Conservation (phyloP, 2,888 invertebrate genomes). For the Mythimna ferrago region DNA sequence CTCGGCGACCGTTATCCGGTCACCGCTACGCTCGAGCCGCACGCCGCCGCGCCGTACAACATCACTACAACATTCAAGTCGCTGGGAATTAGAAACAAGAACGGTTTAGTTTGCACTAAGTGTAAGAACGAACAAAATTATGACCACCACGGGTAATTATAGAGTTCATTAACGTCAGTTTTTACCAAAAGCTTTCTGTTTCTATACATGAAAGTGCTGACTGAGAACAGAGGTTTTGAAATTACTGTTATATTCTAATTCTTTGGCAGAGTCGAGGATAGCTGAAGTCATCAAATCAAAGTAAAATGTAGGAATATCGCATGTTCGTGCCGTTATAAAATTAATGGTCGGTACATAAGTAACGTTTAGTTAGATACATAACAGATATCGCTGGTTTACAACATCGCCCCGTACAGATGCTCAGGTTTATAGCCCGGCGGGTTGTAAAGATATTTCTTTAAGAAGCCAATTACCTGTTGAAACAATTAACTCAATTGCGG, state of each 20-base stretch:
- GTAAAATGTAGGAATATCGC: slow-evolving; percentile 20
- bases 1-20: slow-evolving; percentile 86
- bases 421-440: slow-evolving; percentile 34
- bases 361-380: slow-evolving; percentile 49
- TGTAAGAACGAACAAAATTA: slow-evolving; percentile 45
- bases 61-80: slow-evolving; percentile 75
- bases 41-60: slow-evolving; percentile 72
- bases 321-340: slow-evolving; percentile 50
- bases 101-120: slow-evolving; percentile 69
- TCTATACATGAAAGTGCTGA: slow-evolving; percentile 19
- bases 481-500: slow-evolving; percentile 67
- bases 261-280: not conserved
- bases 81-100: slow-evolving; percentile 77
- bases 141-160: slow-evolving; percentile 30
- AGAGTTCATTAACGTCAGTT: slow-evolving; percentile 37
- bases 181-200: slow-evolving; percentile 44
- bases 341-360: slow-evolving; percentile 31
- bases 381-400: slow-evolving; percentile 36
- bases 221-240: not conserved
- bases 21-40: slow-evolving; percentile 79
- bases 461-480: slow-evolving; percentile 62
- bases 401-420: slow-evolving; percentile 31
- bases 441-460: slow-evolving; percentile 62
- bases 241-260: slow-evolving; percentile 4
- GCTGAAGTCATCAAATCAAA: not conserved